Evolutionary conservation across 2,888 invertebrate species (phyloP).

Genomic region (Lasioglossum pauxillum): DNA sequence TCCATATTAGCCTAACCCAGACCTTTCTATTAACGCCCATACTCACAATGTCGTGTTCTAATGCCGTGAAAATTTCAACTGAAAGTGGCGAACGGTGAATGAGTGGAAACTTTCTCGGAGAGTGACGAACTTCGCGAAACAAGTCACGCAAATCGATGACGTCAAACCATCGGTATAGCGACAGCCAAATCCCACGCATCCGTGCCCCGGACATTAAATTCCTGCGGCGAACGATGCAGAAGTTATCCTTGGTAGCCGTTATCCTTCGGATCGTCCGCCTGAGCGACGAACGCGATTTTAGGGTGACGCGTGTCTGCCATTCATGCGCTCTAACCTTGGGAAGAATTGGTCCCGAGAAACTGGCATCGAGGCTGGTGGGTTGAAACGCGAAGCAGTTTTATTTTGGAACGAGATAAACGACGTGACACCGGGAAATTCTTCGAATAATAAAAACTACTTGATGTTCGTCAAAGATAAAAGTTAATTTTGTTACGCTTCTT

Average conservation of each 20-base stretch:
- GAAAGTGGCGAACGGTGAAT: neutral
- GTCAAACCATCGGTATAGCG: constrained; percentile 15
- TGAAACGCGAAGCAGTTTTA: constrained; percentile 3
- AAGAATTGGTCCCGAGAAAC: neutral
- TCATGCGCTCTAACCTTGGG: neutral
- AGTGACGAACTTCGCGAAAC: neutral
- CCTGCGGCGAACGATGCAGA: neutral
- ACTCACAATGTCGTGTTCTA: neutral
- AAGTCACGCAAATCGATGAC: constrained; percentile 24
- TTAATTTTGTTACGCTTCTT: neutral
- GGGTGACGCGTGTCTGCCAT: constrained; percentile 17
- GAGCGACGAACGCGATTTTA: constrained; percentile 3
- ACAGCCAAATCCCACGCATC: constrained; percentile 37
- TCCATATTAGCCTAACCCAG: neutral
- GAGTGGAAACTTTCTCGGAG: neutral
- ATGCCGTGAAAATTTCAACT: neutral
- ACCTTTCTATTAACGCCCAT: neutral
- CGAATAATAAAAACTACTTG: neutral
- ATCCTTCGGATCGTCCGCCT: neutral
- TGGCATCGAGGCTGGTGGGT: neutral
- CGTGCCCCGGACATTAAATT: constrained; percentile 14
- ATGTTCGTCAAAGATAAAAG: neutral
- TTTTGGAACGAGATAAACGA: constrained; percentile 5
- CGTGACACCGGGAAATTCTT: neutral
- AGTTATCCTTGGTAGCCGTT: neutral